Evolutionary conservation across 2,888 invertebrate genomes (phyloP).

Genomic region (Vesta saturnalis): DNA sequence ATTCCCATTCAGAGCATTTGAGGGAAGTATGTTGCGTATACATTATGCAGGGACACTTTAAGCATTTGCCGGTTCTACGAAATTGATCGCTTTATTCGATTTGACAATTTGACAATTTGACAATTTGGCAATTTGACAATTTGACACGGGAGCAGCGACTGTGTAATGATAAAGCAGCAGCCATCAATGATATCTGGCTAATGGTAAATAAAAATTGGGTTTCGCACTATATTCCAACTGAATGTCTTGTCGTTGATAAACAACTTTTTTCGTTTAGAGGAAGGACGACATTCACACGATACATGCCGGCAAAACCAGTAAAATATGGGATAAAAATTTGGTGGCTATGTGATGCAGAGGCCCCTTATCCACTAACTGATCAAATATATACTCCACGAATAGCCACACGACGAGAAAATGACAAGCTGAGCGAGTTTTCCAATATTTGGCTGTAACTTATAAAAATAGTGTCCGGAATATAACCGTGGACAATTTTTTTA

Average conservation of each 20-base stretch:
- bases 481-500: slow-evolving; percentile 15
- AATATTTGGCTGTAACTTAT: background rate
- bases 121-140: too few relatives aligned
- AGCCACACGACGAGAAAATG: slow-evolving; percentile 3
- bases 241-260: background rate
- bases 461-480: background rate
- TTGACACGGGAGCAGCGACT: background rate
- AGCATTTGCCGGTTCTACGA: slow-evolving; percentile 4
- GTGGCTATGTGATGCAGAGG: too few relatives aligned
- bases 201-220: background rate
- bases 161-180: background rate
- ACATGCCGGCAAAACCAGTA: too few relatives aligned
- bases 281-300: too few relatives aligned
- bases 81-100: background rate
- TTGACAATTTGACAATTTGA: too few relatives aligned
- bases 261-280: too few relatives aligned
- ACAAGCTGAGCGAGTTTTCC: slow-evolving; percentile 6
- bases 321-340: too few relatives aligned
- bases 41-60: slow-evolving; percentile 16
- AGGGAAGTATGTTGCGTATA: slow-evolving; percentile 10
- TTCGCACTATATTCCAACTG: background rate
- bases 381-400: slow-evolving; percentile 44
- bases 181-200: background rate
- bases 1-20: slow-evolving; percentile 13
- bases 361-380: too few relatives aligned